Percentiles rank a stretch among this genome's conserved stretches.
phyloP scores from a whole-genome alignment of 2,888 invertebrate species.

The Allolobophora icterica region DNA sequence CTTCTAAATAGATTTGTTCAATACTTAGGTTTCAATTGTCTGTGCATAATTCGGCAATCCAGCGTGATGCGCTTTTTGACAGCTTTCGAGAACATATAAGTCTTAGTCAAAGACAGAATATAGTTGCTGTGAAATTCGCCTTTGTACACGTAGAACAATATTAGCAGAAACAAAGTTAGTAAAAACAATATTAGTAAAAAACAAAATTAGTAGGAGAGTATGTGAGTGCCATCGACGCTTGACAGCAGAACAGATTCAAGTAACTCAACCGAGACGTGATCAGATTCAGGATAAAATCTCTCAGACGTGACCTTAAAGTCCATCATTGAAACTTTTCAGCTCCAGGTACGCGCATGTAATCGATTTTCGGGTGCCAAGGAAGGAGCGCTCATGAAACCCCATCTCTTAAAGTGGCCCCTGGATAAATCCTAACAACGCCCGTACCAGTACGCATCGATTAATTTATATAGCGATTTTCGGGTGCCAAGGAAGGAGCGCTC shows the following conservation, averaged over 20 bases:
- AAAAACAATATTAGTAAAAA: neutral
- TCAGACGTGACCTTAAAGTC: neutral
- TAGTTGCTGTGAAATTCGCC: constrained; percentile 9
- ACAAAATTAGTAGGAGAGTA: neutral
- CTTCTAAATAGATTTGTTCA: too few species aligned
- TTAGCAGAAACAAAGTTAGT: neutral
- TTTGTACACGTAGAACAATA: neutral
- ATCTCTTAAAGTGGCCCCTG: neutral
- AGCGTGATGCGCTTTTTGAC: neutral
- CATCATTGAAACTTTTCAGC: neutral
- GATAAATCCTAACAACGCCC: neutral
- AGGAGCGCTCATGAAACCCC: neutral
- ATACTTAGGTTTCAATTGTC: too few species aligned
- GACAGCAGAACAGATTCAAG: neutral
- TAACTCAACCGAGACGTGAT: neutral
- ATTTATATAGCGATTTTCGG: too few species aligned
- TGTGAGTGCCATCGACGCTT: neutral
- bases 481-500: neutral
- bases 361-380: neutral
- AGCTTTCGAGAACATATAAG: neutral
- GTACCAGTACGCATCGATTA: neutral
- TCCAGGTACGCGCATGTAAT: neutral
- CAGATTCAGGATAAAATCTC: neutral
- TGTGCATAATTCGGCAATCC: neutral
- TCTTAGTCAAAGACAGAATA: neutral